phyloP scores from a whole-genome alignment of 2,113 vertebrate species.

The Telmatochromis brachygnathus region DNA sequence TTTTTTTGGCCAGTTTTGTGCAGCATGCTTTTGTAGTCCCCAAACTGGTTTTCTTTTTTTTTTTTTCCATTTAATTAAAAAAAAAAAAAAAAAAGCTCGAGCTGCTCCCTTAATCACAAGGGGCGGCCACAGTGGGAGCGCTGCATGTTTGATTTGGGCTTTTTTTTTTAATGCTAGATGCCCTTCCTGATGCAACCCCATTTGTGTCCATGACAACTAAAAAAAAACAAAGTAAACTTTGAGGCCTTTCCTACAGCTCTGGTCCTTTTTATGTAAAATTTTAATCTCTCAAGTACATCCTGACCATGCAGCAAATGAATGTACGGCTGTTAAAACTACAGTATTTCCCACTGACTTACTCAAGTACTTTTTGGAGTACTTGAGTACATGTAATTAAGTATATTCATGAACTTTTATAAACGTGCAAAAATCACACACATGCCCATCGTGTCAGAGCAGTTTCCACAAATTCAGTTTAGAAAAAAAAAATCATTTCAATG shows the following conservation, averaged over 20 bases:
- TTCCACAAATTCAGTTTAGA: constrained; percentile 53
- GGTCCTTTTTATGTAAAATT: background rate
- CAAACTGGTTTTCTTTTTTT: background rate
- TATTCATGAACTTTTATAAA: background rate
- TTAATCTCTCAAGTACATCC: background rate
- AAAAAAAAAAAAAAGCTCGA: background rate
- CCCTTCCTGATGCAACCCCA: background rate
- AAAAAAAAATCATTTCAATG: constrained; percentile 67
- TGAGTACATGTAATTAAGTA: background rate
- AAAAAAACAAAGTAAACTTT: background rate
- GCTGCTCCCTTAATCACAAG: background rate
- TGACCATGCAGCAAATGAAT: background rate
- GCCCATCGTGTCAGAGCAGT: background rate
- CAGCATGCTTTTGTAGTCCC: background rate
- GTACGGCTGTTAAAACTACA: background rate
- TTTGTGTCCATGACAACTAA: background rate
- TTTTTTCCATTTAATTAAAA: background rate
- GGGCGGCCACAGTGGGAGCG: background rate
- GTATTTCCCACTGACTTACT: background rate
- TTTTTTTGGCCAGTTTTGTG: background rate
- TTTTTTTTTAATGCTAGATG: background rate
- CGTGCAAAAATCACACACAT: background rate
- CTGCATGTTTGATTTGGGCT: background rate
- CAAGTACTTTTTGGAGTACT: too few species aligned
- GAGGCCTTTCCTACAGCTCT: background rate